Evolutionary conservation across 2,113 vertebrate species (phyloP).

Genomic region (Abramis brama): DNA sequence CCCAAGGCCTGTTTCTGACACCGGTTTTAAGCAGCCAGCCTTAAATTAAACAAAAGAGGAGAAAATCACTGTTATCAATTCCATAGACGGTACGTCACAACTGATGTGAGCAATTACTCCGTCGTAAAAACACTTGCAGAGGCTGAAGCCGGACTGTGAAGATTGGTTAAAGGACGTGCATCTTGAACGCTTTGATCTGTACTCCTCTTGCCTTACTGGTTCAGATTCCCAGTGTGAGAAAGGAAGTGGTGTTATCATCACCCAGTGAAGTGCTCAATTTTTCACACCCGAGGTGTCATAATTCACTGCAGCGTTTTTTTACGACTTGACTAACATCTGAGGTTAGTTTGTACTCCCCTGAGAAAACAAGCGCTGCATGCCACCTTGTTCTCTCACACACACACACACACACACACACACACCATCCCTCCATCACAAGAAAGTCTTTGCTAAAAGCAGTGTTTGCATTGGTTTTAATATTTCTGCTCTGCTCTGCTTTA

Average conservation of each 20-base stretch:
- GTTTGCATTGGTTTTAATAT: neutral
- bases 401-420: conserved; percentile 15
- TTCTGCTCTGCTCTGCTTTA: neutral
- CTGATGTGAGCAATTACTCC: conserved; percentile 39
- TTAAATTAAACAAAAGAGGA: conserved; percentile 38
- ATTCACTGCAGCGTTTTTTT: conserved; percentile 44
- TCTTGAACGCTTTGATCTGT: conserved; percentile 37
- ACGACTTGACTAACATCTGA: conserved; percentile 48
- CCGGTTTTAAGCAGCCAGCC: conserved; percentile 1
- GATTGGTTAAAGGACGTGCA: conserved; percentile 9
- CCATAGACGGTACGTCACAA: conserved; percentile 30
- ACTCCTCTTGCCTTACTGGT: conserved; percentile 23
- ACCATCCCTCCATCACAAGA: neutral
- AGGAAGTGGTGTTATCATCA: conserved; percentile 43
- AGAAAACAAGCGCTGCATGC: conserved; percentile 41
- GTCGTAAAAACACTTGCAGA: conserved; percentile 45
- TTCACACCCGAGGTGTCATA: conserved; percentile 49
- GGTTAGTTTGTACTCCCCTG: conserved; percentile 36
- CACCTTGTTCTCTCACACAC: conserved; percentile 38
- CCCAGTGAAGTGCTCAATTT: conserved; percentile 43
- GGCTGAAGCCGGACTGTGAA: conserved; percentile 23
- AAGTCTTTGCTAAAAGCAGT: neutral
- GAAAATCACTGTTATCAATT: conserved; percentile 44
- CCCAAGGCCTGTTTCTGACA: conserved; percentile 33
- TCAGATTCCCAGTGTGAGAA: conserved; percentile 40